Percentiles rank a stretch among this genome's conserved stretches.
These are phyloP conservation scores for Ctenodactylus gundi DNA, from an alignment of 2,113 vertebrate genomes.

Conservation along the genomic window DNA sequence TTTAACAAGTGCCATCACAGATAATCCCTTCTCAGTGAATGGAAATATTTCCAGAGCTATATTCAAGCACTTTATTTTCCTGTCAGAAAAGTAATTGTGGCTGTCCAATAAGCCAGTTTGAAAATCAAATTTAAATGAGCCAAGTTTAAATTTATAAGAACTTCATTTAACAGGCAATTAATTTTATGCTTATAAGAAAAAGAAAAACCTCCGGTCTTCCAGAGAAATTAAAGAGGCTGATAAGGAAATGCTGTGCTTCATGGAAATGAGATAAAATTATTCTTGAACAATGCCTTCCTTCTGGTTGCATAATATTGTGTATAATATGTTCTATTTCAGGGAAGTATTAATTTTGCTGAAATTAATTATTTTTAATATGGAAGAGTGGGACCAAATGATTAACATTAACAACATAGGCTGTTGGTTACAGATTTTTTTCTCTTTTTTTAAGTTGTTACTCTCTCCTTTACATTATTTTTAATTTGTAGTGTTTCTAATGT, in stretches of 20 bases:
- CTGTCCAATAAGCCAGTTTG: constrained; percentile 67
- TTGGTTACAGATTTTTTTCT: not conserved
- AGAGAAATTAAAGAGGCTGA: constrained; percentile 49
- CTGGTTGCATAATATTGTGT: constrained; percentile 33
- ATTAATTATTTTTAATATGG: constrained; percentile 46
- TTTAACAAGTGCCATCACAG: not conserved
- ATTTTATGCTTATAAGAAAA: constrained; percentile 72
- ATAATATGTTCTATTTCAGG: constrained; percentile 49
- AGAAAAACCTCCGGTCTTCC: constrained; percentile 54
- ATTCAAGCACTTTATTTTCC: constrained; percentile 60
- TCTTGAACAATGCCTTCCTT: constrained; percentile 31
- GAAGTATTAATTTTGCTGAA: constrained; percentile 58
- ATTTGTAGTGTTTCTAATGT: not conserved
- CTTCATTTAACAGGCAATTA: constrained; percentile 75
- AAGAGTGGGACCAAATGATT: not conserved
- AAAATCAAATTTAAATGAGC: constrained; percentile 73
- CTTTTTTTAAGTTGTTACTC: not conserved
- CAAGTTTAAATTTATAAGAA: constrained; percentile 74
- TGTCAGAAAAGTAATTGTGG: constrained; percentile 62
- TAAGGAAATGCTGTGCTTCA: constrained; percentile 41
- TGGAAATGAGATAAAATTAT: constrained; percentile 27
- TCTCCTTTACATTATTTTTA: not conserved
- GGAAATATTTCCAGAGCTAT: constrained; percentile 43
- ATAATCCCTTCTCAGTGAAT: not conserved
- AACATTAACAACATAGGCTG: not conserved